Base-by-base conservation (phyloP, 2,888 invertebrate genomes). In the Ethmia dodecea region DNA sequence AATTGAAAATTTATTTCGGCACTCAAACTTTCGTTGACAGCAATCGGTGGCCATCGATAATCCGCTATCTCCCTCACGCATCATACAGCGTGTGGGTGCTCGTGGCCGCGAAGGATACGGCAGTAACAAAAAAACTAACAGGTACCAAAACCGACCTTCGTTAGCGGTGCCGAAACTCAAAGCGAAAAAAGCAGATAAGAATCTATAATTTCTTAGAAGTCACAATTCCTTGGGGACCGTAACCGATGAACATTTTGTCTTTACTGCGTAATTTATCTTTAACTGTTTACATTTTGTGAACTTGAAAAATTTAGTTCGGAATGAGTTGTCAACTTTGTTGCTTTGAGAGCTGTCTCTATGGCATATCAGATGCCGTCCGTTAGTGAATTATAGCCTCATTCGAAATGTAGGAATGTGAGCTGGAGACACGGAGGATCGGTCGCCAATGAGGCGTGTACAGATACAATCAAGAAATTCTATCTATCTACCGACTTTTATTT, bases 151-250 rank as follows among this genome's bases (percentile, higher is more conserved):
- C 56, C 64, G 46, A 55, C 61, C 63, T 80, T 81, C 76, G 83
- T 83, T 78, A 81, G 81, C 74, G 77, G 74, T 71, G 65, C 66
- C 64, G 68, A 60, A 58, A 60, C 67, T 65, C 69, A 74, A 77
- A 79, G 73, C 67, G 67, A 72, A 73, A 68, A 40, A 65, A 61
- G 53, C 55, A 60, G 83, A 83, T 81, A 75, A 61, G 43, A 53
- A 83, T 81, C 81, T 66, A 66, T 74, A 65, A 71, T 66, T 83
- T 83, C 84, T 68, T 46, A 73, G 84, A 84, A 86, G 59, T 68
- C 62, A 63, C 63, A 59, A 52, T 55, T 50, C 52, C 38, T 46
- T 41, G 49, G 56, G 69, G 60, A 55, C 59, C 55, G 52, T 51
- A 62, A 60, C 56, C 62, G 60, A 60, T 64, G 68, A 68, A 60